A percentile compares a stretch with the other conserved stretches of the same genome.
Conservation (phyloP, 2,888 invertebrate genomes). For the Euzophera pinguis region DNA sequence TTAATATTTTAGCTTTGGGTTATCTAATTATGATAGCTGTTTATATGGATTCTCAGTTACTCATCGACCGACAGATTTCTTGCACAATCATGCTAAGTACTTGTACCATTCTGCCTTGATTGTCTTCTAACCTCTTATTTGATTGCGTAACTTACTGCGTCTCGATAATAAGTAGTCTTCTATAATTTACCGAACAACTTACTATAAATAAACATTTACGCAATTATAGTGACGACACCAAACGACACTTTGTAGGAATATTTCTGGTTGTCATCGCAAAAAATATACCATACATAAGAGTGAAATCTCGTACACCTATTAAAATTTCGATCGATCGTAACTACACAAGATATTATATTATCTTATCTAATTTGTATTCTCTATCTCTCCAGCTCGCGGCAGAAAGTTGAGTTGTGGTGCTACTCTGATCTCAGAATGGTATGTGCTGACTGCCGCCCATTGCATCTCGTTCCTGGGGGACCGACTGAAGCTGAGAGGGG, state of each 20-base stretch:
- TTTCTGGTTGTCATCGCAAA: too few species aligned
- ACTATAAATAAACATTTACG: not conserved
- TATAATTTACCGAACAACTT: not conserved
- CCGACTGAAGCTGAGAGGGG: constrained; percentile 57
- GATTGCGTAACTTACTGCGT: constrained; percentile 1
- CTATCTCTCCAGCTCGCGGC: constrained; percentile 39
- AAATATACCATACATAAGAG: too few species aligned
- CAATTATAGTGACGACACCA: not conserved
- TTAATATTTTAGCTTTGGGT: too few species aligned
- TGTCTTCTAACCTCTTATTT: not conserved
- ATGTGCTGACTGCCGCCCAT: constrained; percentile 81
- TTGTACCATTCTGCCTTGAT: not conserved
- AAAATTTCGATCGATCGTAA: too few species aligned
- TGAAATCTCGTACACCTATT: too few species aligned
- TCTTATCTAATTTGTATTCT: not conserved
- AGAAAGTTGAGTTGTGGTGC: constrained; percentile 68
- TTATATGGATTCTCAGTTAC: not conserved
- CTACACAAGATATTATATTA: too few species aligned
- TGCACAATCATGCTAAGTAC: not conserved
- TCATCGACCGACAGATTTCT: not conserved
- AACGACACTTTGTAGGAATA: too few species aligned
- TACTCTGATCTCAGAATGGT: constrained; percentile 73
- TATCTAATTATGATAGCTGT: too few species aligned
- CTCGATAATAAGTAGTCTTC: not conserved
- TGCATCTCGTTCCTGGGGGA: constrained; percentile 74